These are phyloP conservation scores for Tringa solitaria DNA, from an alignment of 2,113 vertebrate genomes.

Conservation along the genomic window DNA sequence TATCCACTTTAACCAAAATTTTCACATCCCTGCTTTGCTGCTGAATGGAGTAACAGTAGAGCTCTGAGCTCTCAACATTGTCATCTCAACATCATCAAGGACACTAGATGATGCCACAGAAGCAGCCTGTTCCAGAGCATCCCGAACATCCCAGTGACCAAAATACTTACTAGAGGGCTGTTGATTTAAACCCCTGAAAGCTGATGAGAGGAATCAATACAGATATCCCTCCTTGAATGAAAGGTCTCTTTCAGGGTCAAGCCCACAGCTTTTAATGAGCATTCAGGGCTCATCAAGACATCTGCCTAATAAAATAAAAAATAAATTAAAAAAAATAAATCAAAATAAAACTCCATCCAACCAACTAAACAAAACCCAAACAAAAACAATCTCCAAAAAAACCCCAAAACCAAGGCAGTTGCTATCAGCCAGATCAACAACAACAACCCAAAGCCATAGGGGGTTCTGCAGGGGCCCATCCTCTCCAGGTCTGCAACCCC, in stretches of 20 bases:
- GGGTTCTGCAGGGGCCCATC: background rate
- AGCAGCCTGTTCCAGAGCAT: background rate
- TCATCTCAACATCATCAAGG: background rate
- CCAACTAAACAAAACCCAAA: too few relatives aligned
- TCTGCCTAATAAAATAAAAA: background rate
- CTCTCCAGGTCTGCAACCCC: background rate
- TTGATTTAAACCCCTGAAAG: background rate
- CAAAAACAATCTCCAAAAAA: too few relatives aligned
- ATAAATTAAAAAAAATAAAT: too few relatives aligned
- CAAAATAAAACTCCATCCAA: too few relatives aligned
- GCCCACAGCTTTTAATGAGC: background rate
- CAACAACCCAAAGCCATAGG: background rate
- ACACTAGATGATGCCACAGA: background rate
- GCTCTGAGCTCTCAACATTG: background rate
- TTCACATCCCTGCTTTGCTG: background rate
- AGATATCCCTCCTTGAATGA: background rate
- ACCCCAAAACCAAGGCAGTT: background rate
- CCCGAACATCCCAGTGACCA: background rate
- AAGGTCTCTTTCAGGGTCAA: background rate
- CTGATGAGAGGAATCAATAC: background rate
- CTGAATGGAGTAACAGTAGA: background rate
- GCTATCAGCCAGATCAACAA: background rate
- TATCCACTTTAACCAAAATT: background rate
- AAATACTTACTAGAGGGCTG: background rate
- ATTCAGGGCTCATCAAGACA: background rate